A percentile compares a stretch with the other conserved stretches of the same genome.
phyloP scores from a whole-genome alignment of 2,888 invertebrate species.

The Sisyra nigra region DNA sequence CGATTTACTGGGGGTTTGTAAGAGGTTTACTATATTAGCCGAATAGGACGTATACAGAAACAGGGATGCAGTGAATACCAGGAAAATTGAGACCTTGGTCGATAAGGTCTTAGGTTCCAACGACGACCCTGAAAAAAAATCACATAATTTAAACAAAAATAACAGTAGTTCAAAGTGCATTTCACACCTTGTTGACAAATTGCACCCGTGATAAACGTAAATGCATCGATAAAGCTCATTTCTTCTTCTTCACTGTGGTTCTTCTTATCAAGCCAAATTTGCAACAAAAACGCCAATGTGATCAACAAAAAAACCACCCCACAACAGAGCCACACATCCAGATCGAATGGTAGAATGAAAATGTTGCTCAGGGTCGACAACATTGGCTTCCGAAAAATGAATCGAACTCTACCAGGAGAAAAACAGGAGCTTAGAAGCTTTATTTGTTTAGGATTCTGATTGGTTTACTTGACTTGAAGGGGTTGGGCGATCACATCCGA shows the following conservation, averaged over 20 bases:
- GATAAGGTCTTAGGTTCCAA: conserved; percentile 13
- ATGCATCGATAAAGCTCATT: conserved; percentile 28
- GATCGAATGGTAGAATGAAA: conserved; percentile 39
- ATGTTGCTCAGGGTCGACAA: conserved; percentile 42
- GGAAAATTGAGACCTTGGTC: conserved; percentile 41
- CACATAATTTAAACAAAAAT: too few relatives aligned
- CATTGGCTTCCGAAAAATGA: conserved; percentile 44
- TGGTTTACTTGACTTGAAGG: conserved; percentile 24
- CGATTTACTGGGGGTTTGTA: conserved; percentile 54
- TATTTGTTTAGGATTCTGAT: too few relatives aligned
- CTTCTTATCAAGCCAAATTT: background rate
- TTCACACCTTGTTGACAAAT: conserved; percentile 41
- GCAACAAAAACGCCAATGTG: background rate
- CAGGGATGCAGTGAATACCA: conserved; percentile 44
- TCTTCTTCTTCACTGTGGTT: conserved; percentile 15
- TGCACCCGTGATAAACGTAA: conserved; percentile 37
- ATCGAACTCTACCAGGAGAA: conserved; percentile 27
- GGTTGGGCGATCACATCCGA: conserved; percentile 38
- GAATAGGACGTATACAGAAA: conserved; percentile 61
- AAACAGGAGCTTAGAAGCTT: too few relatives aligned
- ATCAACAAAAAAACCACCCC: conserved; percentile 3
- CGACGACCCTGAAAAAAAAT: background rate
- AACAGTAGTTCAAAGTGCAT: too few relatives aligned
- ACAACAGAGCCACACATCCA: conserved; percentile 35
- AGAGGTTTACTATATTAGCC: conserved; percentile 56